Evolutionary conservation across 2,113 vertebrate genomes (phyloP).

Genomic region (Erythrocercus mccallii): DNA sequence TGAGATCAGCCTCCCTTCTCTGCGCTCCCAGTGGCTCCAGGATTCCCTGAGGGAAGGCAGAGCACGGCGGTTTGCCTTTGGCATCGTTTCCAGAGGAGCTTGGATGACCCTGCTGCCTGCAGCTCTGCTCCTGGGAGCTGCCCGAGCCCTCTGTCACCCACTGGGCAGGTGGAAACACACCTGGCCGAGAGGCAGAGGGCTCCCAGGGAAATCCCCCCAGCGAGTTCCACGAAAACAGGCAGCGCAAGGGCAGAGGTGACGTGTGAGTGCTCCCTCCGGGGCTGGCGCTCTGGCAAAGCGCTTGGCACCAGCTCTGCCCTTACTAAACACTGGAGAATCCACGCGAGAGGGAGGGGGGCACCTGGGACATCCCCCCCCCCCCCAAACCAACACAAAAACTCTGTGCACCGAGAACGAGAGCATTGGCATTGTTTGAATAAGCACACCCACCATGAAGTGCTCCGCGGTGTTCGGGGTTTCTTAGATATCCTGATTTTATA

Average conservation of each 20-base stretch:
- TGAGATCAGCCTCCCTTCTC: neutral
- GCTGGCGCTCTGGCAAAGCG: neutral
- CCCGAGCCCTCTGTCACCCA: neutral
- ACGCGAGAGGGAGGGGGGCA: neutral
- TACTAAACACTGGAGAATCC: neutral
- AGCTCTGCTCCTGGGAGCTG: neutral
- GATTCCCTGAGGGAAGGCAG: neutral
- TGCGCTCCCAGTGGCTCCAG: neutral
- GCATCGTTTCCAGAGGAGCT: neutral
- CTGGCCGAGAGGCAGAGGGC: neutral
- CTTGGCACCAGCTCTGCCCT: neutral
- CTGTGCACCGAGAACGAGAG: conserved; percentile 52
- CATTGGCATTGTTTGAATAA: conserved; percentile 63
- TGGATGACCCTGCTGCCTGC: neutral
- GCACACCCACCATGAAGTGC: conserved; percentile 65
- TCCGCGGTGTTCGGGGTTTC: conserved; percentile 63
- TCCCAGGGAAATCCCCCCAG: neutral
- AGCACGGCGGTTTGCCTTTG: neutral
- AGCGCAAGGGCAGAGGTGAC: neutral
- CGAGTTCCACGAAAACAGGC: neutral
- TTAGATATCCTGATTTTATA: conserved; percentile 67
- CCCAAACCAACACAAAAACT: conserved; percentile 18
- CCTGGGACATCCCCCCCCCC: conserved; percentile 22
- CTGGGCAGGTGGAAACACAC: neutral
- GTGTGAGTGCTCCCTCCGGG: neutral